Base-by-base conservation (phyloP, 2,113 vertebrate genomes). In the Dolichotis patagonum region DNA sequence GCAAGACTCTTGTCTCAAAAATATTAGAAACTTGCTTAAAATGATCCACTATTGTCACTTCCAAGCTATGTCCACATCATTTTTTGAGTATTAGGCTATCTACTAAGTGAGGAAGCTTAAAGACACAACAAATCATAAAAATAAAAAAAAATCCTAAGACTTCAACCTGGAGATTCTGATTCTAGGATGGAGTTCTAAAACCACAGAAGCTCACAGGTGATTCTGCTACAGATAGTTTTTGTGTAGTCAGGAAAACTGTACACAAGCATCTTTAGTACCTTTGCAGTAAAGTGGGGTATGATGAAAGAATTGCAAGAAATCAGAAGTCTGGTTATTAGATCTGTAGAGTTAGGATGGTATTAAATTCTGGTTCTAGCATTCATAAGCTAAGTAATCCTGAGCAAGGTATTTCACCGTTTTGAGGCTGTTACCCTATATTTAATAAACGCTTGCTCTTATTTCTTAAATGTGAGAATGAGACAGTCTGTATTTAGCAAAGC, bases 291-390 rank as follows among this genome's bases (percentile, higher is more conserved):
- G 11, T 82, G 19, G 62, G 6, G 75, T 28, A 11, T 56, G 1
- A 73, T 41, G 19, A 71, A 91, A 83, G 24, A 83, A 88, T 41
- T 26, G 32, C 26, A 94, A 71, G 35, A 92, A 80, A 91, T 88
- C 2, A 77, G 49, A 81, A 95, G n/a, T 30, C 12, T 90, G 35
- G 11, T 87, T 89, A 91, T 75, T 67, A 94, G 69, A 56, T 82
- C 32, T 94, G 95, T 30, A 81, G 41, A 90, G 60, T 46, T 91
- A 93, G 41, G 96, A 20, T 7, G 85, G 24, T 32, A 75, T 87
- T 91, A 73, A 96, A 96, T 73, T 95, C 24, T 80, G 49, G 38
- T 7, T 91, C 41, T 91, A 80, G 80, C 26, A 84, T 67, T 54
- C 65, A 43, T 75, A 84, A 84, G 30, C 28, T 78, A 89, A 62